Evolutionary conservation across 2,797 vertebrate genomes (phyloP).

Genomic region (Erithacus rubecula): DNA sequence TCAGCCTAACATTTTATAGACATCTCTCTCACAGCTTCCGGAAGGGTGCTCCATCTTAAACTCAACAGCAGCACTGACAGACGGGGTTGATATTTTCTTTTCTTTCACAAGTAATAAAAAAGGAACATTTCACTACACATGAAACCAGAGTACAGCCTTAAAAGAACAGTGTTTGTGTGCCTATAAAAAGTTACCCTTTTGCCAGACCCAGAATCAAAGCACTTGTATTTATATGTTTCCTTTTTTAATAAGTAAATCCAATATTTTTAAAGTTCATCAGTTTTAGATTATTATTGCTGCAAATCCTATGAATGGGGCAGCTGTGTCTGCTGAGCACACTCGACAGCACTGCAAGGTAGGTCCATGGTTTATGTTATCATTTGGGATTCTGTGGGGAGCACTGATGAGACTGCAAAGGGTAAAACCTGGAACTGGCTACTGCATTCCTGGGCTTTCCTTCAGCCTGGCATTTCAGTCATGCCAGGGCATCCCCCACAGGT

Average conservation of each 20-base stretch:
- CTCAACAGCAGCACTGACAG: conserved; percentile 48
- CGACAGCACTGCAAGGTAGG: neutral
- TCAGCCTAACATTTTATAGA: conserved; percentile 52
- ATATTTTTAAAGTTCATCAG: conserved; percentile 31
- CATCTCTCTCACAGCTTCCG: conserved; percentile 44
- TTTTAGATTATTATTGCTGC: conserved; percentile 35
- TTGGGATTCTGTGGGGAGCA: accelerated
- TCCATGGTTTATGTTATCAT: neutral
- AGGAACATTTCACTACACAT: conserved; percentile 44
- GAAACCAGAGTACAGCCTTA: conserved; percentile 46
- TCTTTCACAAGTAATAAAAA: conserved; percentile 65
- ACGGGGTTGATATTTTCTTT: conserved; percentile 43
- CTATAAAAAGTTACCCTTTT: conserved; percentile 63
- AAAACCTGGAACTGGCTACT: neutral
- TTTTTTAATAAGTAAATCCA: conserved; percentile 48
- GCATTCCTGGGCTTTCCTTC: neutral
- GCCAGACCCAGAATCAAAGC: conserved; percentile 57
- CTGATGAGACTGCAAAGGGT: neutral
- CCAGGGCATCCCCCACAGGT: neutral
- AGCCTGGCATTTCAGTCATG: neutral
- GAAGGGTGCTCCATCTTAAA: conserved; percentile 62
- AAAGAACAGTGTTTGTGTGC: conserved; percentile 61
- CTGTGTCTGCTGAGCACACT: neutral
- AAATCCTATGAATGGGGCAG: neutral
- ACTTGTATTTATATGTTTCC: conserved; percentile 43